Percentiles rank a stretch among this genome's conserved stretches.
These are phyloP conservation scores for Danaus melanippus DNA, from an alignment of 1,140 invertebrate species.

Conservation along the genomic window DNA sequence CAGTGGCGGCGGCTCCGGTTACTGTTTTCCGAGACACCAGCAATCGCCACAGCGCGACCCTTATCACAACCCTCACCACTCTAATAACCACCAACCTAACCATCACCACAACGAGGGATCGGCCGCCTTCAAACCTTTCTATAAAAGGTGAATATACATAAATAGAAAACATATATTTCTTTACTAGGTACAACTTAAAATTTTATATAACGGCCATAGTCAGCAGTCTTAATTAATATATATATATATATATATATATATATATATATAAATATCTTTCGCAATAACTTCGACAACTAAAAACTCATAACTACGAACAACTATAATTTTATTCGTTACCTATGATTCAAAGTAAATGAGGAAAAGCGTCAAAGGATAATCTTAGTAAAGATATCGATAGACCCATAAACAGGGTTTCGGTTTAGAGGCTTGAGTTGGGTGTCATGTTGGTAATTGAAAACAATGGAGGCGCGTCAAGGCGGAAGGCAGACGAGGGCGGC, in stretches of 20 bases:
- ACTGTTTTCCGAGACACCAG: slow-evolving; percentile 72
- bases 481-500: slow-evolving; percentile 38
- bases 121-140: slow-evolving; percentile 88
- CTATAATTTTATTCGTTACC: too few species aligned
- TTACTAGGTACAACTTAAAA: too few species aligned
- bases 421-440: slow-evolving; percentile 49
- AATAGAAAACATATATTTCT: too few species aligned
- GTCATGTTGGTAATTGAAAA: slow-evolving; percentile 70
- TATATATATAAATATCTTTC: too few species aligned
- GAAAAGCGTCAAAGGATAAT: slow-evolving; percentile 55
- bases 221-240: too few species aligned
- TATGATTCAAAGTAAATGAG: slow-evolving; percentile 37
- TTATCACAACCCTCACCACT: slow-evolving; percentile 72
- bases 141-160: slow-evolving; percentile 81
- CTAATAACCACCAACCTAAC: slow-evolving; percentile 69
- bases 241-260: too few species aligned
- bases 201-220: too few species aligned
- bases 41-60: slow-evolving; percentile 68
- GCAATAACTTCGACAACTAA: too few species aligned
- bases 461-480: slow-evolving; percentile 60
- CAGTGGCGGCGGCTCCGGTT: slow-evolving; percentile 69
- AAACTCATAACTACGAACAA: too few species aligned
- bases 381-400: slow-evolving; percentile 56
- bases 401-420: slow-evolving; percentile 60
- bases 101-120: slow-evolving; percentile 77